Base-by-base conservation (phyloP, 2,888 invertebrate species). In the Terebella lapidaria region DNA sequence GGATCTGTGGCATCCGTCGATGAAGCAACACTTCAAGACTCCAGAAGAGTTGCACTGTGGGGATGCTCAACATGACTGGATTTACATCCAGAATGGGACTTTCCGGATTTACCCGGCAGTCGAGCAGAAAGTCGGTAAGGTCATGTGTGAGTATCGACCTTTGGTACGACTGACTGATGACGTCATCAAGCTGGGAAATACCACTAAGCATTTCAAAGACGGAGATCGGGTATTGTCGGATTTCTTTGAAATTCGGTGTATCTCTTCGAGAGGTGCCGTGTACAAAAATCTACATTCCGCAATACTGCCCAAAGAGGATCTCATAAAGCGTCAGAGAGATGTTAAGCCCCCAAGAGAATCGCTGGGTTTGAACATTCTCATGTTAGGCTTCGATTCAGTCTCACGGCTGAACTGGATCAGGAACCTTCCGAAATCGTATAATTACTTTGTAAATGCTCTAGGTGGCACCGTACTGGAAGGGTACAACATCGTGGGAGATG, bases 321-420 rank as follows among this genome's bases (percentile, higher is more conserved):
- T 65, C 24, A 63, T 62, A 26, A 55, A 54, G 10, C 29, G 52
- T 2, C 28, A 29, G 4, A 1, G 30, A 24, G 22, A 1, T n/a
- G 22, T 51, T 3, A 10, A 45, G 25, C 18, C 20, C 10, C 22
- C 27, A 20, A 26, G 15, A 10, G 5, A 5, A 10, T 15, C 25
- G 15, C 10, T 15, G 15, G 28, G 26, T 10, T 54, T 67, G 15
- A 58, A 69, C 54, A 56, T 69, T 2, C 79, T 93, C 0, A 90
- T 92, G 83, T 86, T 92, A 63, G 92, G 91, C 1, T 89, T 91
- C 71, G 94, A 94, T 80, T 93, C 94, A 0, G 80, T 93, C 0
- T 91, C 93, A 0, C 85, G 88, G 54, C 88, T 91, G 80, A 67
- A 63, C 18, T 78, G 76, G 73, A 65, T 73, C 56, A 65, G 80